These are phyloP conservation scores for Chrysomallon squamiferum DNA, from an alignment of 1,140 invertebrate genomes.

Conservation along the genomic window DNA sequence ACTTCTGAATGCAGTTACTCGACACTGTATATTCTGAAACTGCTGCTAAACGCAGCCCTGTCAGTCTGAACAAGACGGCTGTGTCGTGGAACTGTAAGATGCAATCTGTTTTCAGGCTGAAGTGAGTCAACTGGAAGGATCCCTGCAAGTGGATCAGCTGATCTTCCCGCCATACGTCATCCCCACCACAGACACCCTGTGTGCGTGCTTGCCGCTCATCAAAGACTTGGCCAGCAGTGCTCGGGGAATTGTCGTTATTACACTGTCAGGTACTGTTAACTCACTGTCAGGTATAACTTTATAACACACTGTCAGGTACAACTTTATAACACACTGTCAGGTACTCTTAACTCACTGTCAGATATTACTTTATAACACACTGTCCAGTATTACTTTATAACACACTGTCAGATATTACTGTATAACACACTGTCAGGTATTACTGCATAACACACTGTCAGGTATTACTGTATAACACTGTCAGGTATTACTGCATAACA, in stretches of 20 bases:
- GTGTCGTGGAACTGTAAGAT: too few species aligned
- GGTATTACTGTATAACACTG: too few species aligned
- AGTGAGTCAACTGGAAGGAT: conserved; percentile 74
- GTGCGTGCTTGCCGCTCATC: conserved; percentile 75
- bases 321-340: conserved; percentile 79
- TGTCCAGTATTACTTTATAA: conserved; percentile 66
- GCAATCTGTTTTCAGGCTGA: conserved; percentile 71
- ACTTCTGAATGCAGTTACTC: too few species aligned
- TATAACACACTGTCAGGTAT: conserved; percentile 2
- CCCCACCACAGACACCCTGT: conserved; percentile 75
- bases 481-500: too few species aligned
- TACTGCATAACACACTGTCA: too few species aligned
- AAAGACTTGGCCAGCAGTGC: conserved; percentile 79
- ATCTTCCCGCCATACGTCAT: conserved; percentile 78
- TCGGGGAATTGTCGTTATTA: conserved; percentile 82
- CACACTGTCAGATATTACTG: conserved; percentile 67
- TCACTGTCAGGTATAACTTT: too few species aligned
- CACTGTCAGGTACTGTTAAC: conserved; percentile 71
- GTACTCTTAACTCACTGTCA: conserved; percentile 64
- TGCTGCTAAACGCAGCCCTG: too few species aligned
- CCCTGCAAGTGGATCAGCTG: conserved; percentile 53
- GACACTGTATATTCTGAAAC: too few species aligned
- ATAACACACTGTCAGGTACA: conserved; percentile 2
- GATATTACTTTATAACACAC: neutral
- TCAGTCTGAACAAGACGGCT: too few species aligned